These are phyloP conservation scores for Gymnorhina tibicen DNA, from an alignment of 2,113 vertebrate genomes.

Conservation along the genomic window DNA sequence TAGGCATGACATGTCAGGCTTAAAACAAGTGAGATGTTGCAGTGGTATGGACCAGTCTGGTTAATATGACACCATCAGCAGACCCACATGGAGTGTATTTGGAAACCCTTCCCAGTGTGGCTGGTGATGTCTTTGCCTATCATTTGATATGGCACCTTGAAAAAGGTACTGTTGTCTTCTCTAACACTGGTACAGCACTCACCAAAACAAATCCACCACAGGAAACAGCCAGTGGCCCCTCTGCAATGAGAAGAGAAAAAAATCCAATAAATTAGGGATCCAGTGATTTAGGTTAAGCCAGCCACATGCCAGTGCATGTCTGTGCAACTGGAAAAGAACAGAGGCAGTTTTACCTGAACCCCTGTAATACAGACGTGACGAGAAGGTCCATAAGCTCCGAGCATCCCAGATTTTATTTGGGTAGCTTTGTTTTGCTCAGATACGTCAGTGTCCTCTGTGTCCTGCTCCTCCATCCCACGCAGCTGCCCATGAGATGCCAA, in stretches of 20 bases:
- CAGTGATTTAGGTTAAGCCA: neutral
- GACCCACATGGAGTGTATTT: neutral
- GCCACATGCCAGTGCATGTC: neutral
- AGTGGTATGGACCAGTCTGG: neutral
- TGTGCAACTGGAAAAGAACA: neutral
- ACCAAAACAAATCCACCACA: neutral
- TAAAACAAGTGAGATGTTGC: neutral
- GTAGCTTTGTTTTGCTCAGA: neutral
- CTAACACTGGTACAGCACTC: neutral
- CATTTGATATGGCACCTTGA: neutral
- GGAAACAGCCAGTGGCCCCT: neutral
- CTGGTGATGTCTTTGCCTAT: neutral
- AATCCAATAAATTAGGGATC: neutral
- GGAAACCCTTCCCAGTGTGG: neutral
- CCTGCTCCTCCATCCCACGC: neutral
- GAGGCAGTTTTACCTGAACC: neutral
- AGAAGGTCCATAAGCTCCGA: neutral
- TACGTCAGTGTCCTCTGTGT: neutral
- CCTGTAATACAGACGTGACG: accelerated
- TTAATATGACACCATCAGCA: neutral
- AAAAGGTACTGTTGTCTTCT: neutral
- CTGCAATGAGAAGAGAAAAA: neutral
- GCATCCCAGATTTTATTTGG: neutral
- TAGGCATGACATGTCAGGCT: neutral
- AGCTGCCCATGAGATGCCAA: neutral